These are phyloP conservation scores for Arizona elegans DNA, from an alignment of 2,113 vertebrate genomes.

Conservation along the genomic window DNA sequence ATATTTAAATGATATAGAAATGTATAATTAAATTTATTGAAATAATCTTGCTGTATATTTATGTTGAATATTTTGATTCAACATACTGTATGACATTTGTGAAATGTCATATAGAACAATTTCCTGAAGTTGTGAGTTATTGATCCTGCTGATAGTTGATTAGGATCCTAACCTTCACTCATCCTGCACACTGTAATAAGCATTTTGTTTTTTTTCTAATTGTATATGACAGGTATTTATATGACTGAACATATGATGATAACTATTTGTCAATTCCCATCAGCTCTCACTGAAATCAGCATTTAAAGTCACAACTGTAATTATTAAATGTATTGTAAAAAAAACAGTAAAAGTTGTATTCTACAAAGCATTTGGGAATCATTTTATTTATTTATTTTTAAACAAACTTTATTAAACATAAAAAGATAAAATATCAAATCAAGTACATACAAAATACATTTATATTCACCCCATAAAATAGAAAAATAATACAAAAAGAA, in stretches of 20 bases:
- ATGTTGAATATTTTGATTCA: constrained; percentile 43
- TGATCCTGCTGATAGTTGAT: constrained; percentile 39
- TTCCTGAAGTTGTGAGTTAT: constrained; percentile 55
- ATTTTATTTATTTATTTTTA: background rate
- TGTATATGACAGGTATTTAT: background rate
- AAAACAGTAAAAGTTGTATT: background rate
- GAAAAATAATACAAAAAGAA: too few species aligned
- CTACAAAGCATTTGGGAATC: background rate
- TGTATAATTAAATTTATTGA: constrained; percentile 54
- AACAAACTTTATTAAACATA: too few species aligned
- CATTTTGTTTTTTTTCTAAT: constrained; percentile 40
- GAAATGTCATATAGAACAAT: constrained; percentile 44
- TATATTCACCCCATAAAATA: too few species aligned
- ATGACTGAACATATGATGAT: background rate
- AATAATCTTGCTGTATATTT: constrained; percentile 57
- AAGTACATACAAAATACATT: too few species aligned
- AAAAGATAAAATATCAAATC: too few species aligned
- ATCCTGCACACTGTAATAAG: constrained; percentile 32
- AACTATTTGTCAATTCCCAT: background rate
- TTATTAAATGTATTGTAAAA: background rate
- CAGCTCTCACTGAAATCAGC: background rate
- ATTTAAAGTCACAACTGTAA: background rate
- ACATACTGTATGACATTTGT: constrained; percentile 22
- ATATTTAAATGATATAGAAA: constrained; percentile 62
- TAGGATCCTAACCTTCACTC: constrained; percentile 39